Evolutionary conservation across 1,140 invertebrate genomes (phyloP).

Genomic region (Zaprionus ornatus): DNA sequence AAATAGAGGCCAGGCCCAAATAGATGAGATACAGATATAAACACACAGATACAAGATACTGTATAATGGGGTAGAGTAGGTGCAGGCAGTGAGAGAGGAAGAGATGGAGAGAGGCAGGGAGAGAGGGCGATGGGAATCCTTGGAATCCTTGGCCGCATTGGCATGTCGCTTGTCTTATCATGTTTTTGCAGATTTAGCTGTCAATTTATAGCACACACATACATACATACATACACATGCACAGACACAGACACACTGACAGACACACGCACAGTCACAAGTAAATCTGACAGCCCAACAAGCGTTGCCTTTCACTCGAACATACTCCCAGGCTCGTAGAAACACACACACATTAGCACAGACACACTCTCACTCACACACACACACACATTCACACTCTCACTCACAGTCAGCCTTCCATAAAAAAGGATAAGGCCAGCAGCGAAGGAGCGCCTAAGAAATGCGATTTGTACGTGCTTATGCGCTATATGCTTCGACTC

Average conservation of each 20-base stretch:
- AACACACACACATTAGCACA: background rate
- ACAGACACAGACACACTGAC: background rate
- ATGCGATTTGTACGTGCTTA: constrained; percentile 82
- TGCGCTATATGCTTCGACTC: constrained; percentile 75
- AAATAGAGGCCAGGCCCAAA: constrained; percentile 47
- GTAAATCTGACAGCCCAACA: constrained; percentile 80
- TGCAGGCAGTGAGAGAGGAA: background rate
- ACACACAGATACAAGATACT: constrained; percentile 37
- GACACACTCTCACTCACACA: background rate
- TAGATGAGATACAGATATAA: constrained; percentile 56
- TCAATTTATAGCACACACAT: constrained; percentile 69
- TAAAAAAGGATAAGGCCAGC: constrained; percentile 68
- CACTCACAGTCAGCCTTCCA: constrained; percentile 19
- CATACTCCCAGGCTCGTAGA: constrained; percentile 51
- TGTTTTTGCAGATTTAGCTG: constrained; percentile 82
- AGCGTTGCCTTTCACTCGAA: constrained; percentile 54
- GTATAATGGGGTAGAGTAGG: background rate
- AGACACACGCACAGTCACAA: constrained; percentile 46
- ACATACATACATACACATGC: background rate
- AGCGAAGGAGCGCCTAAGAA: constrained; percentile 65
- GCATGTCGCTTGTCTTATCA: constrained; percentile 81
- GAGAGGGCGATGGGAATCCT: constrained; percentile 31
- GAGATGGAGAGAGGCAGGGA: background rate
- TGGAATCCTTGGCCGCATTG: constrained; percentile 70
- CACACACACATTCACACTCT: background rate